Conservation (phyloP, 1,140 invertebrate genomes). For the Spodoptera frugiperda region DNA sequence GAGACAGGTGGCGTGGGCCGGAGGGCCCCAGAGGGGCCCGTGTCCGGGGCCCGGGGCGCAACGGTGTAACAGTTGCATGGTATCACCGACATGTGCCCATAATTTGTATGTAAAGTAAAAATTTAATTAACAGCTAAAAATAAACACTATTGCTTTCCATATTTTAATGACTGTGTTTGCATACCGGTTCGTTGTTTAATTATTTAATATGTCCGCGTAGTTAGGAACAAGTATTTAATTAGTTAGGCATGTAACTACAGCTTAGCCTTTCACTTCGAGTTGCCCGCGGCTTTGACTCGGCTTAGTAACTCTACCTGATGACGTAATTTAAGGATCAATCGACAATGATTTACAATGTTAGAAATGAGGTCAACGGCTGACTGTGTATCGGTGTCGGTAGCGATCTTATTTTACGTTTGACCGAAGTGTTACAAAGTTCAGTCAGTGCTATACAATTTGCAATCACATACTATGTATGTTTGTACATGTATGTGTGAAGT, state of each 20-base stretch:
- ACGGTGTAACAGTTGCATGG: constrained; percentile 53
- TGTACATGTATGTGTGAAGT: too few relatives aligned
- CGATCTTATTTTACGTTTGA: neutral
- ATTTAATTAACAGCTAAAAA: constrained; percentile 56
- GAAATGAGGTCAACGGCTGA: constrained; percentile 23
- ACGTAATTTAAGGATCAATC: constrained; percentile 42
- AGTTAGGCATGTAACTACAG: constrained; percentile 32
- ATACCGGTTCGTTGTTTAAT: constrained; percentile 24
- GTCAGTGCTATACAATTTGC: too few relatives aligned
- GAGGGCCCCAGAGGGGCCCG: constrained; percentile 46
- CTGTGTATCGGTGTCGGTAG: neutral
- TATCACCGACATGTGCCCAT: constrained; percentile 45
- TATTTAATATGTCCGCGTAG: constrained; percentile 17
- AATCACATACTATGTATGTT: too few relatives aligned
- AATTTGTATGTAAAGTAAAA: constrained; percentile 55
- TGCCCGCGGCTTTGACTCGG: constrained; percentile 30
- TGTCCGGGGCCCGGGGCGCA: constrained; percentile 52
- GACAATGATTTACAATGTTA: constrained; percentile 31
- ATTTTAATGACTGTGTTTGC: constrained; percentile 6
- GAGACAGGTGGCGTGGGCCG: constrained; percentile 60
- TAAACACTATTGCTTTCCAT: constrained; percentile 42
- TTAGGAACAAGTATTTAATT: constrained; percentile 41
- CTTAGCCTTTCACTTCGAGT: constrained; percentile 42
- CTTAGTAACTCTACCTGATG: constrained; percentile 28
- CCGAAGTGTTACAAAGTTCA: neutral